Base-by-base conservation (phyloP, 2,888 invertebrate genomes). In the Melinaea marsaeus region DNA sequence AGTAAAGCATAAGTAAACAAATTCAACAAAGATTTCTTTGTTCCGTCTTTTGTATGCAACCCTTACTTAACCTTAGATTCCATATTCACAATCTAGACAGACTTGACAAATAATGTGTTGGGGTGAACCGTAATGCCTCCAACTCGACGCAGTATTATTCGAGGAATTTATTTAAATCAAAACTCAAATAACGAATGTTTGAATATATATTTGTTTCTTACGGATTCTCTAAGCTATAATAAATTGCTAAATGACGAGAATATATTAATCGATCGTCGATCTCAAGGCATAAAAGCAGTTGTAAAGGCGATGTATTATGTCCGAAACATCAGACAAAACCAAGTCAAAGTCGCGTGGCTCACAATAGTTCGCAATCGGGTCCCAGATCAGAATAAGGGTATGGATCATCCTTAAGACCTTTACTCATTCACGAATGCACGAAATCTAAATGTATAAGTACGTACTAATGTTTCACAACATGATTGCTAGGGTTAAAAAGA, bases 361-460 rank as follows among this genome's bases (percentile, higher is more conserved):
- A 71, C 69, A 70, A 71, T 71, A 57, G 65, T 63, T 66, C 45
- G 65, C 70, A 71, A 72, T 72, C 72, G 60, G 69, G 66, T 65
- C 68, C 71, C 69, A 69, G 71, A 71, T 72, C 71, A 71, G 71
- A 72, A 72, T 72, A 68, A 66, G 68, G 66, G 65, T 69, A 67
- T 61, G 57, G 58, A 60, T 66, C 68, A 67, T 62, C 60, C 57
- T 67, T 62, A 68, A 51, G 62, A 47, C 37, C 58, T 55, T 47
- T 67, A 22, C 46, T 58, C 66, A 65, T 46, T 58, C 66, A 65
- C 11, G n/a, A n/a, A 51, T 32, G 51, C 22, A 9, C 32, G 51
- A n/a, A 13, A 2, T 51, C 22, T 32, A 51, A 32, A 51, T 51
- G 51, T 51, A 51, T 32, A 51, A 32, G 32, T 9, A 32, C 22